These are phyloP conservation scores for Lithophane semibrunnea DNA, from an alignment of 2,888 invertebrate genomes.

Conservation along the genomic window DNA sequence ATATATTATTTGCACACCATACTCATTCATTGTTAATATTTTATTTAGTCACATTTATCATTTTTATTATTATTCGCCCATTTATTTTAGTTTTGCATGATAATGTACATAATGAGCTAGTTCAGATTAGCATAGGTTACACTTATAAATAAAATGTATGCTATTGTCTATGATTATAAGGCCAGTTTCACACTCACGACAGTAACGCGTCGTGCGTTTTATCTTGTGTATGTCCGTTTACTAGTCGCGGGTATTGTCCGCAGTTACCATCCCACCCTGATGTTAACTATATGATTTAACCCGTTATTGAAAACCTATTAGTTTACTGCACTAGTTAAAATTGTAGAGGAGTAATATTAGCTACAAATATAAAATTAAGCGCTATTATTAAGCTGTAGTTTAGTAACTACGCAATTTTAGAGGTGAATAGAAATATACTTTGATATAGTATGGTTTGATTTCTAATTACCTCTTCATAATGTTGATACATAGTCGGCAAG, in stretches of 20 bases:
- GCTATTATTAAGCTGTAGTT: slow-evolving; percentile 29
- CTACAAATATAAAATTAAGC: slow-evolving; percentile 22
- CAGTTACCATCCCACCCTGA: neutral
- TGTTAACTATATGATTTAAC: slow-evolving; percentile 7
- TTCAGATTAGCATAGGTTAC: slow-evolving; percentile 41
- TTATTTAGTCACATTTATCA: slow-evolving; percentile 69
- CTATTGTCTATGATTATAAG: slow-evolving; percentile 9
- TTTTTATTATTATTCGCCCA: slow-evolving; percentile 80
- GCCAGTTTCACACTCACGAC: neutral
- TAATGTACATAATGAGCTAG: slow-evolving; percentile 60
- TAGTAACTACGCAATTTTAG: slow-evolving; percentile 3
- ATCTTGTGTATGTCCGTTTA: neutral
- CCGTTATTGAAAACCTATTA: slow-evolving; percentile 18
- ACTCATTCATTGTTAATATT: slow-evolving; percentile 76
- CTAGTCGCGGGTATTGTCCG: neutral
- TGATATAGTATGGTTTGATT: neutral
- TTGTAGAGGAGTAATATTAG: slow-evolving; percentile 28
- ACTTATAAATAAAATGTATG: slow-evolving; percentile 22
- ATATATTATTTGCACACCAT: slow-evolving; percentile 87
- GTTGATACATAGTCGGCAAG: slow-evolving; percentile 6
- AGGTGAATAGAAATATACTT: slow-evolving; percentile 22
- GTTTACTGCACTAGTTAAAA: slow-evolving; percentile 31
- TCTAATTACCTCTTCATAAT: slow-evolving; percentile 22
- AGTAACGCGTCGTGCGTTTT: neutral
- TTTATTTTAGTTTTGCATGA: slow-evolving; percentile 80